Evolutionary conservation across 2,797 vertebrate genomes (phyloP).

Genomic region (Rhinichthys osculus): DNA sequence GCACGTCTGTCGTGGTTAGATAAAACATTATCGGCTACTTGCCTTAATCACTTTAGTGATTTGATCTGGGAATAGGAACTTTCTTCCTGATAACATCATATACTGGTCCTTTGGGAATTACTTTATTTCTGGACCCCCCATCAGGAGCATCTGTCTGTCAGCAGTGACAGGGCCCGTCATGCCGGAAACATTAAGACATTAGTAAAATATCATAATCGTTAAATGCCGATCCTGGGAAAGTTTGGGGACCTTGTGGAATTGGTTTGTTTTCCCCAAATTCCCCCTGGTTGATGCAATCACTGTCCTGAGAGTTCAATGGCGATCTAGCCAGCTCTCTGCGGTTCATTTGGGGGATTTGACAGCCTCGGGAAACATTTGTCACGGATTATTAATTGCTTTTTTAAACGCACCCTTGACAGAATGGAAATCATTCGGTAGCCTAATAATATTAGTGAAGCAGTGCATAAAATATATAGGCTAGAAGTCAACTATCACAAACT

Average conservation of each 20-base stretch:
- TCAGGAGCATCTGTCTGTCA: slow-evolving; percentile 54
- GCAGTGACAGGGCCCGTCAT: slow-evolving; percentile 47
- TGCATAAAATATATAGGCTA: not conserved
- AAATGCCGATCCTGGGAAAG: slow-evolving; percentile 64
- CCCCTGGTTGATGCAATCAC: slow-evolving; percentile 18
- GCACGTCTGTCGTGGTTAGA: not conserved
- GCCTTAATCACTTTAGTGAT: not conserved
- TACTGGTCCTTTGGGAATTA: slow-evolving; percentile 46
- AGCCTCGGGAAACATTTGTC: slow-evolving; percentile 32
- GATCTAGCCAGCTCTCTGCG: not conserved
- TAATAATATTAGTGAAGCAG: not conserved
- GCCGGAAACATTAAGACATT: slow-evolving; percentile 54
- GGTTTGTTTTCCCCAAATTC: slow-evolving; percentile 36
- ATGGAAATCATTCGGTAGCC: slow-evolving; percentile 4
- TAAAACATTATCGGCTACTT: slow-evolving; percentile 1
- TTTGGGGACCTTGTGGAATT: slow-evolving; percentile 49
- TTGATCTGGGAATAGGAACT: not conserved
- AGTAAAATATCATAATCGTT: slow-evolving; percentile 57
- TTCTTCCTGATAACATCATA: slow-evolving; percentile 42
- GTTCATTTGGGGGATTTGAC: slow-evolving; percentile 24
- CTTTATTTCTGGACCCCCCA: slow-evolving; percentile 57
- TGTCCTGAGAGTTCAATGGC: slow-evolving; percentile 38
- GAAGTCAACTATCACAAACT: no score
- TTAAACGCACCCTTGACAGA: slow-evolving; percentile 8
- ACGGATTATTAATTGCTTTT: slow-evolving; percentile 30